Evolutionary conservation across 2,888 invertebrate genomes (phyloP), one percentile per base, ranked within the genome.

Genomic region (Melieria omissa): DNA sequence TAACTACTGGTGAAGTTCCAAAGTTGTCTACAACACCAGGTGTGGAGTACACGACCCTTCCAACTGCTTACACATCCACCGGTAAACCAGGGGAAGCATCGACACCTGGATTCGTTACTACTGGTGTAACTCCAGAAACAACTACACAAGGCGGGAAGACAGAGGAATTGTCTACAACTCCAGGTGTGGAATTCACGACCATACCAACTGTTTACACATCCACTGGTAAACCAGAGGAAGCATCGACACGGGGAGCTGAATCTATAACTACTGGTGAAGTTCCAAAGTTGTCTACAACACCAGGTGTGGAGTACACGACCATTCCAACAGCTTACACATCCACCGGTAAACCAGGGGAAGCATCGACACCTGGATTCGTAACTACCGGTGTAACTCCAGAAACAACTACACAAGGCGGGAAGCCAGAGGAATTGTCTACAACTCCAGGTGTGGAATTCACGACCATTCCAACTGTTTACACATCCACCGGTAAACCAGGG

Each of bases 341-440:
- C 3, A 62, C 62, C 6, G 60, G 10, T 12, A 5, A 10, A 42
- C 29, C 29, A 0, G 10, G 9, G 3, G 60, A 29, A 41, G 42
- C 14, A 4, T 7, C 64, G 5, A 61, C 61, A 61, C 1, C 9
- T 8, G 16, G 62, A 8, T 5, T 46, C 8, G 46, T 29, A 6
- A 62, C 62, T 46, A 6, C 16, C 2, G 12, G 44, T 14, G 5
- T 4, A 62, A 46, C 47, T 45, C 46, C 10, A n/a, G 9, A n/a
- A n/a, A 45, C 64, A 4, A 64, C 57, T 70, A 67, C 16, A 7
- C 54, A 57, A 4, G 65, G 66, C n/a, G 16, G 41, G 64, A n/a
- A 12, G 12, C 55, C 61, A n/a, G 29, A 29, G 16, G 60, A 44
- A 2, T 44, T 52, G 4, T 46, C n/a, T 41, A 47, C 65, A 3